Base-by-base conservation (phyloP, 1,140 invertebrate genomes). In the Panagrolaimus sp. region DNA sequence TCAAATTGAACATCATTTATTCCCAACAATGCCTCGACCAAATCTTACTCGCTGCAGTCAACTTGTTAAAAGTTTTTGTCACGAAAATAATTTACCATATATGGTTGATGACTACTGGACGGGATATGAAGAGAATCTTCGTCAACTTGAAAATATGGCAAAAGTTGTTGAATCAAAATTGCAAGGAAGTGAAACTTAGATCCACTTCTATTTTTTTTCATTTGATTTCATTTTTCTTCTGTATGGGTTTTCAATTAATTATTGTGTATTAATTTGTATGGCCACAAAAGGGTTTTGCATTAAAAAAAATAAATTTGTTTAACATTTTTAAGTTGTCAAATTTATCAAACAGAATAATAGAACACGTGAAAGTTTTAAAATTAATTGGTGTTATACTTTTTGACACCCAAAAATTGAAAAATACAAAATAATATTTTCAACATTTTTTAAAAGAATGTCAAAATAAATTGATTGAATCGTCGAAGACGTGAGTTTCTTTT, bases 1-100 rank as follows among this genome's bases (percentile, higher is more conserved):
- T 66, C 47, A 79, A 75, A 83, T 83, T 55, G 82, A 83, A 70
- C 82, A 83, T 65, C 82, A 83, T 67, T 66, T 83, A 24, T 83
- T 83, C 73, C 82, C 82, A 43, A 82, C 80, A 45, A 83, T 82
- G 80, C 80, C 80, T 45, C 68, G 80, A 24, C 80, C 76, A 28
- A 82, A 82, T 66, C 65, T 82, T 21, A 76, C 63, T 21, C 15
- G 66, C 32, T 76, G 73, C 62, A 71, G 63, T 62, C 43, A 76
- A 24, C 65, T 76, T 44, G 80, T 82, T 7, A 68, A 71, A 48
- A 47, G 58, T 38, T 82, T 83, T 64, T 82, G 80, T 65, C 46
- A 55, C 38, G 76, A 83, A 43, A 81, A 78, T 55, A 69, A 73
- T 24, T 62, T 82, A 10, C 75, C 76, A 14, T 82, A 82, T 66